Percentiles rank a stretch among this genome's conserved stretches.
These are phyloP conservation scores for Brachyptera risi DNA, from an alignment of 2,888 invertebrate genomes.

Conservation along the genomic window DNA sequence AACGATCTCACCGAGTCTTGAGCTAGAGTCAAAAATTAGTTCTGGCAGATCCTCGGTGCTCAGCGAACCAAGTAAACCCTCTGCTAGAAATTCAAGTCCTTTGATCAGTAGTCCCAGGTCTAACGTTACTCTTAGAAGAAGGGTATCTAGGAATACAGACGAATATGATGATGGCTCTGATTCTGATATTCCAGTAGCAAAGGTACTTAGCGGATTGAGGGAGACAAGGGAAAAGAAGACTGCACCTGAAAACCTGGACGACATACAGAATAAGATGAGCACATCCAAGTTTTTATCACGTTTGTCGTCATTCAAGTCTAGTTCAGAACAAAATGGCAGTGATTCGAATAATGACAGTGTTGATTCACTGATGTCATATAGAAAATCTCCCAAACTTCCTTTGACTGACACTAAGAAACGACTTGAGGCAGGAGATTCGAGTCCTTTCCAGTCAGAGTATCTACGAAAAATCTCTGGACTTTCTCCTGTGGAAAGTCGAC, in stretches of 20 bases:
- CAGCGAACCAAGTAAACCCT: background rate
- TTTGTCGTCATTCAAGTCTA: background rate
- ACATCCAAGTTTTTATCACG: background rate
- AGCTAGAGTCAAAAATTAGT: too few relatives aligned
- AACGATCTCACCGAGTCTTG: background rate
- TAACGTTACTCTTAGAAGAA: background rate
- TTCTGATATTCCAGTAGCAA: background rate
- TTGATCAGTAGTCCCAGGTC: background rate
- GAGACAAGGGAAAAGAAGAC: conserved; percentile 5
- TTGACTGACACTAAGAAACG: too few relatives aligned
- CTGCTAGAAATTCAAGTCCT: background rate
- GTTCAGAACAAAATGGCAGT: background rate
- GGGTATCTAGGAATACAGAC: background rate
- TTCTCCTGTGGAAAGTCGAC: too few relatives aligned
- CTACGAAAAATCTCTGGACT: too few relatives aligned
- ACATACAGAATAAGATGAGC: background rate
- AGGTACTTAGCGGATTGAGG: background rate
- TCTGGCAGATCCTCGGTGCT: too few relatives aligned
- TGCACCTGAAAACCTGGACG: background rate
- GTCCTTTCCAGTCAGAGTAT: too few relatives aligned
- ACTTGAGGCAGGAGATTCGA: too few relatives aligned
- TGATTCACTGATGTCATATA: background rate
- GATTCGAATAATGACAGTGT: background rate
- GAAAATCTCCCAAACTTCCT: too few relatives aligned
- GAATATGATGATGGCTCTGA: conserved; percentile 9